Evolutionary conservation across 2,888 invertebrate species (phyloP), one percentile per base, ranked within the genome.

Genomic region (Atherix ibis): DNA sequence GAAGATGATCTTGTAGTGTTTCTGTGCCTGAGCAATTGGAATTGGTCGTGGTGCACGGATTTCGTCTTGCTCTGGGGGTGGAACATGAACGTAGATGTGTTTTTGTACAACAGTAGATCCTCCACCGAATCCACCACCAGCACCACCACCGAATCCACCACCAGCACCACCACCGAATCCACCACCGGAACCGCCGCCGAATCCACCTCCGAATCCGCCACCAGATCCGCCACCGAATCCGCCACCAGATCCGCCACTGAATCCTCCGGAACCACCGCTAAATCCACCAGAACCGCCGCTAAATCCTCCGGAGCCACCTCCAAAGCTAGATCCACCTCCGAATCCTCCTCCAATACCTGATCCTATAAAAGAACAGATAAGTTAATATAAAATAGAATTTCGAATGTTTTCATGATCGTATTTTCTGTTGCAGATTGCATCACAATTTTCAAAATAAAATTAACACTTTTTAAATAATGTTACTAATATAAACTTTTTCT

Each of bases 1-100:
- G 72, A 87, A 87, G 65, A 87, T 84, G 58, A 87, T 87, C 58
- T 87, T 87, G 72, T 87, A 84, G 62, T 85, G 84, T 52, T 85
- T 85, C 62, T 84, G 84, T 30, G 84, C 70, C 44, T 80, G 76
- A 31, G 76, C 75, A 2, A 75, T 65, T 13, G 69, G 67, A 46
- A 81, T 72, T 10, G 72, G 71, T 48, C 76, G 72, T 42, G 68
- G 67, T 34, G 71, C 68, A 48, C 73, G 68, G 50, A 72, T 67
- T 51, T 76, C 75, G 48, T 76, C 74, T n/a, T 76, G 82, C 61
- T 85, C 84, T 67, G 76, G 83, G 52, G 85, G 85, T 32, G 87
- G 85, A 10, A 87, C 84, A 57, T 85, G 87, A 4, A 87, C 85
- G 68, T 85, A 87, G 59, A 82, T 83, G 68, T 82, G 84, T 53